A percentile compares a stretch with the other conserved stretches of the same genome.
phyloP scores from a whole-genome alignment of 1,140 invertebrate genomes.

The Polypedilum vanderplanki region DNA sequence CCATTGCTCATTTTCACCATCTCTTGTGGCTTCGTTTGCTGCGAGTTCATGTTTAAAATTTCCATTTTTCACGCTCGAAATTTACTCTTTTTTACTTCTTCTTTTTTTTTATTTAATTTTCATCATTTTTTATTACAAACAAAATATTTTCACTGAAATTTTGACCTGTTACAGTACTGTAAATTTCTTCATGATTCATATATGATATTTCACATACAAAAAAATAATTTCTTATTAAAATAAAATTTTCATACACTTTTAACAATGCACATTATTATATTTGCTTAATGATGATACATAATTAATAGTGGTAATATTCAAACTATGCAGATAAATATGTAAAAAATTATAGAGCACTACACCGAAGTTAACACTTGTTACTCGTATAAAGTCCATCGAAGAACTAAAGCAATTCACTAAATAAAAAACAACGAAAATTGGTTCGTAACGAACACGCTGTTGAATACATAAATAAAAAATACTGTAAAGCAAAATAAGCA shows the following conservation, averaged over 20 bases:
- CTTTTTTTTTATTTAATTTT: too few relatives aligned
- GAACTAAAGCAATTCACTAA: conserved; percentile 17
- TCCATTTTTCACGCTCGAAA: conserved; percentile 16
- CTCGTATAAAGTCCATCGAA: conserved; percentile 13
- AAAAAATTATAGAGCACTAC: background rate
- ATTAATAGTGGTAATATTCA: background rate
- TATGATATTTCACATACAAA: too few relatives aligned
- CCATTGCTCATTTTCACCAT: conserved; percentile 9
- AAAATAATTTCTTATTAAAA: too few relatives aligned
- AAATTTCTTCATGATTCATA: background rate
- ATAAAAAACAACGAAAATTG: conserved; percentile 20
- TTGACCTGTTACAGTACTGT: background rate
- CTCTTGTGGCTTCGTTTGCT: conserved; percentile 23
- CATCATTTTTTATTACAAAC: too few relatives aligned
- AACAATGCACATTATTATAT: background rate
- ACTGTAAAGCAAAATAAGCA: conserved; percentile 15
- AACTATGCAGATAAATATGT: background rate
- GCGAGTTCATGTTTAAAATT: conserved; percentile 23
- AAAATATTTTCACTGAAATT: too few relatives aligned
- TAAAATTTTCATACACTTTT: background rate
- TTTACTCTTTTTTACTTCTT: background rate
- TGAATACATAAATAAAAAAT: conserved; percentile 14
- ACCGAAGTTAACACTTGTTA: conserved; percentile 22
- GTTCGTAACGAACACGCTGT: conserved; percentile 4
- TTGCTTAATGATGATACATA: background rate